A percentile compares a stretch with the other conserved stretches of the same genome.
phyloP scores from a whole-genome alignment of 2,888 invertebrate genomes.

The Lepidochrysops patricia region DNA sequence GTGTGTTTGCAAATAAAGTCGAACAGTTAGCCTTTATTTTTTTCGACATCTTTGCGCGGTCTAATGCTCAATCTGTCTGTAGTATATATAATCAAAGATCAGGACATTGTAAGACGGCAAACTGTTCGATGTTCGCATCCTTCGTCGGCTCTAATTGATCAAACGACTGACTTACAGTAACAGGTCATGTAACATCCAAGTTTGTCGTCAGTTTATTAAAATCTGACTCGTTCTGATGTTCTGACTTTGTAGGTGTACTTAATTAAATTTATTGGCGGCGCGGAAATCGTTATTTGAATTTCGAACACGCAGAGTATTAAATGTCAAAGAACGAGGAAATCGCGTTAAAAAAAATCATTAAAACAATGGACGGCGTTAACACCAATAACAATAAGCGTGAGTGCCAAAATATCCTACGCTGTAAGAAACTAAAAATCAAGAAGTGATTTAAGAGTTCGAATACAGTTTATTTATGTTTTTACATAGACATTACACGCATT shows the following conservation, averaged over 20 bases:
- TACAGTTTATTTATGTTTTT: background rate
- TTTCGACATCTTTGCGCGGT: no score
- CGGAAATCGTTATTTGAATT: background rate
- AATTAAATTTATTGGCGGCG: background rate
- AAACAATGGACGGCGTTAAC: background rate
- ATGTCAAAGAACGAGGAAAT: background rate
- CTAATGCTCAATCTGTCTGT: no score
- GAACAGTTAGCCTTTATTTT: no score
- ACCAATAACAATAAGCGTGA: background rate
- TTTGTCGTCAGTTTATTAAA: background rate
- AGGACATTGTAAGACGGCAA: slow-evolving; percentile 1
- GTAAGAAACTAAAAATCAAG: background rate
- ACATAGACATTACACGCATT: background rate
- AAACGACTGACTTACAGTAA: slow-evolving; percentile 2
- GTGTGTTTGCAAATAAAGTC: no score
- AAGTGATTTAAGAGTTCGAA: background rate
- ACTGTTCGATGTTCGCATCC: background rate
- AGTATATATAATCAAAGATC: no score
- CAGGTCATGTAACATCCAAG: background rate
- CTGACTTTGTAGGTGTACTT: background rate
- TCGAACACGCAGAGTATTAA: background rate
- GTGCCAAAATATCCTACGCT: background rate
- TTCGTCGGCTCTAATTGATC: background rate
- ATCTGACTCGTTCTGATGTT: background rate
- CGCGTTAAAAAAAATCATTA: background rate